Conservation (phyloP, 2,888 invertebrate genomes). For the Volucella inanis region DNA sequence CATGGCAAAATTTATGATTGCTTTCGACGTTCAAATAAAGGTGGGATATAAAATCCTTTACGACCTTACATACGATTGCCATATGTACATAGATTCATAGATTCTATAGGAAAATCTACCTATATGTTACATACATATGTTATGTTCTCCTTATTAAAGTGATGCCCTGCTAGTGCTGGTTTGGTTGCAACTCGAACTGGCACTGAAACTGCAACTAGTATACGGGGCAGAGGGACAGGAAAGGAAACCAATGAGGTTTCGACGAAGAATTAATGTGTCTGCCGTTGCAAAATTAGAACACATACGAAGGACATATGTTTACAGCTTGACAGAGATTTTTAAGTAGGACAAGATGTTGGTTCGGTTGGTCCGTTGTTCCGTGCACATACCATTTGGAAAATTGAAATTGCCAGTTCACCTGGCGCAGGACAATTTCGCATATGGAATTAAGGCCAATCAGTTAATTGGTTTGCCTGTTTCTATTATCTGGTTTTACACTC, state of each 20-base stretch:
- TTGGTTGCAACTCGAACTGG: too few species aligned
- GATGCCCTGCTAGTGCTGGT: background rate
- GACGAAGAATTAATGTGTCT: constrained; percentile 18
- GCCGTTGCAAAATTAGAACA: constrained; percentile 32
- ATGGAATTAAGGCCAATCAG: constrained; percentile 21
- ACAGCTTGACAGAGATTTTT: constrained; percentile 25
- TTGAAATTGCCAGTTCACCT: constrained; percentile 14
- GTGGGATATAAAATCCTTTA: constrained; percentile 33
- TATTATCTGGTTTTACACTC: background rate
- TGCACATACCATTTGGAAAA: constrained; percentile 21
- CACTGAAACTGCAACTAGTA: too few species aligned
- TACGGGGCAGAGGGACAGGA: background rate
- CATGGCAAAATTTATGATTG: constrained; percentile 30
- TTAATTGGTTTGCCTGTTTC: constrained; percentile 17
- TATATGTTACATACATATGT: constrained; percentile 9
- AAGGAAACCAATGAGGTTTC: constrained; percentile 11
- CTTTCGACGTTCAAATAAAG: constrained; percentile 32
- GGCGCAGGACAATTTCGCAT: background rate
- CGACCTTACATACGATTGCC: constrained; percentile 1
- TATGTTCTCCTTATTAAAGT: background rate
- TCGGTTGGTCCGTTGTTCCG: constrained; percentile 1
- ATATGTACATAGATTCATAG: too few species aligned
- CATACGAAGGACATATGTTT: constrained; percentile 41
- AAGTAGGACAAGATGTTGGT: constrained; percentile 17
- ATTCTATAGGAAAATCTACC: background rate